Base-by-base conservation (phyloP, 2,797 vertebrate genomes). In the Dermochelys coriacea region DNA sequence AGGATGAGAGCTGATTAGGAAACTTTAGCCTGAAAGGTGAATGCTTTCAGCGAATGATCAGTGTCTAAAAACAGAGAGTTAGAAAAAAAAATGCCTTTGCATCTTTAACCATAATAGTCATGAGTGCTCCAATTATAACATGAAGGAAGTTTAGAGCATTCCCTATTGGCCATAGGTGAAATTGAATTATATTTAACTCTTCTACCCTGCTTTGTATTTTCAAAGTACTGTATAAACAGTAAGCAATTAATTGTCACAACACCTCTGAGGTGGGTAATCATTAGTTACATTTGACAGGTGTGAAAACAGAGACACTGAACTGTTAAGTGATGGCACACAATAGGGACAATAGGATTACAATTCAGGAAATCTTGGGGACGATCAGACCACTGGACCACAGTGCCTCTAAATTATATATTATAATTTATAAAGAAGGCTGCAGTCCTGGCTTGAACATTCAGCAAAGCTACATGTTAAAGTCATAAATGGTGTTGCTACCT, bases 1-100 rank as follows among this genome's bases (percentile, higher is more conserved):
- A 80, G 31, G 61, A 18, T 0, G 0, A 93, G 19, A 61, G 2
- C 5, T 27, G 2, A 5, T 29, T 82, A 34, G 61, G 79, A 84
- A 84, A 86, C 74, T 74, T 59, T 27, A 75, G 21, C 29, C 31
- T 37, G 68, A 54, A 54, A 55, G 52, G 8, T 54, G 37, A 74
- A 27, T 37, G n/a, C 82, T 74, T 54, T 54, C 12, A 19, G 37
- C 54, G 37, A 85, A 75, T 75, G 31, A 85, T 55, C n/a, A 71
- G 37, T 54, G 41, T n/a, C 71, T 75, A 68, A 74, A 74, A 41
- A 74, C 8, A 21, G 37, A 21, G 71, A 85, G 50, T 37, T 45
- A 82, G 55, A 31, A 45, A 37, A 31, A 81, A 59, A 82, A 82
- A 59, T 47, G 12, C 11, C 21, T 47, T 12, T 52, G 18, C 45